Conservation (phyloP, 1,140 invertebrate species). For the Microplitis mediator region DNA sequence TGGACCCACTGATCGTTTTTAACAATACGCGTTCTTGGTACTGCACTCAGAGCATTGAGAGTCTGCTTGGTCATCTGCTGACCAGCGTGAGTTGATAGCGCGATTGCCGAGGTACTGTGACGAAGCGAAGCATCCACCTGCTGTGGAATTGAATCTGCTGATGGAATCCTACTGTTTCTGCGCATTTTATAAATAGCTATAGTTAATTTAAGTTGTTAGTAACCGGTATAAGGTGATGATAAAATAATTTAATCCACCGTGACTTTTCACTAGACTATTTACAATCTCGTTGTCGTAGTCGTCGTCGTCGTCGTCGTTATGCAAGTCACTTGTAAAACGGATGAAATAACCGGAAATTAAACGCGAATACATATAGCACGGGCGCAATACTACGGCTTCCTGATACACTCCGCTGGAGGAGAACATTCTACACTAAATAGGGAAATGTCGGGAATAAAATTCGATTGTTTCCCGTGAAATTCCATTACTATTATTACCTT, state of each 20-base stretch:
- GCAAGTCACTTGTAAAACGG: slow-evolving; percentile 28
- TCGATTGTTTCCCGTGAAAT: slow-evolving; percentile 4
- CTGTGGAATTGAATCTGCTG: slow-evolving; percentile 64
- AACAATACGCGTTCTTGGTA: slow-evolving; percentile 74
- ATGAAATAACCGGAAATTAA: slow-evolving; percentile 31
- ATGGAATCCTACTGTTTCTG: slow-evolving; percentile 69
- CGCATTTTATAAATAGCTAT: slow-evolving; percentile 28
- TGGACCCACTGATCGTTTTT: slow-evolving; percentile 74
- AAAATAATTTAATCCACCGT: not conserved
- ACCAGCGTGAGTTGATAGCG: slow-evolving; percentile 52
- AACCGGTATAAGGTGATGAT: not conserved
- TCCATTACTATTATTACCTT: slow-evolving; percentile 11
- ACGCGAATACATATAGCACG: slow-evolving; percentile 4
- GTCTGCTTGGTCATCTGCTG: slow-evolving; percentile 79
- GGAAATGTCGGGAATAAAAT: not conserved
- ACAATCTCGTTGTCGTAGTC: no score
- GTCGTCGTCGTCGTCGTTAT: slow-evolving; percentile 17
- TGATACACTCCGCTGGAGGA: slow-evolving; percentile 24
- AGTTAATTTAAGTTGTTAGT: no score
- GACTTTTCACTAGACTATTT: not conserved
- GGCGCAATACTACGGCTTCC: slow-evolving; percentile 8
- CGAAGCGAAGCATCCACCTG: slow-evolving; percentile 60
- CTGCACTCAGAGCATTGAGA: slow-evolving; percentile 78
- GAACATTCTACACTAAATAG: slow-evolving; percentile 18
- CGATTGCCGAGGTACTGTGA: slow-evolving; percentile 57